Evolutionary conservation across 2,113 vertebrate species (phyloP).

Genomic region (Spermophilus dauricus): DNA sequence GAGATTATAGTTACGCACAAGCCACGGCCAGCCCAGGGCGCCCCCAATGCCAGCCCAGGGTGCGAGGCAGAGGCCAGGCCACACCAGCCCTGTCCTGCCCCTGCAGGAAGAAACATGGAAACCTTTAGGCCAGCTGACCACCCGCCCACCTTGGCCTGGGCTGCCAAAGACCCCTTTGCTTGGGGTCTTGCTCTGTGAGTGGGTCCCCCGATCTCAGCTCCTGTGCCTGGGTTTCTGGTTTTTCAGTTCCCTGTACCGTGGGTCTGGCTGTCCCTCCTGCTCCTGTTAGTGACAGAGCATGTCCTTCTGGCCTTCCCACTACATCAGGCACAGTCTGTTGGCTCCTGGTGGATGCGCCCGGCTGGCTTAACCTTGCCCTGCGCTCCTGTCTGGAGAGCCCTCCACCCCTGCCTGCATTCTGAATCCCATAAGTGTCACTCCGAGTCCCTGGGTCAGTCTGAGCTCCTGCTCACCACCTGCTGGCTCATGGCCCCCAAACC

Average conservation of each 20-base stretch:
- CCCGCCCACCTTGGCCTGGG: rapidly evolving
- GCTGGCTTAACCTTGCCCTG: no score
- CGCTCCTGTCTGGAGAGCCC: neutral
- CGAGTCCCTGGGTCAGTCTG: neutral
- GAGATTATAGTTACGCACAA: neutral
- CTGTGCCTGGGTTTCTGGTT: neutral
- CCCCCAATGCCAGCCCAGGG: no score
- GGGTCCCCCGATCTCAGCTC: neutral
- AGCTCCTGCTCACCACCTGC: neutral
- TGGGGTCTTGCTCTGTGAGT: neutral
- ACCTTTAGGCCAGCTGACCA: neutral
- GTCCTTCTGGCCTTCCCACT: neutral
- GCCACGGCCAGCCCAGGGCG: no score
- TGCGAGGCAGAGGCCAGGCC: no score
- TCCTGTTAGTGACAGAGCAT: rapidly evolving
- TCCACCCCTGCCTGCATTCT: neutral
- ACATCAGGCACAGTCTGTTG: neutral
- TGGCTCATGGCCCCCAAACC: neutral
- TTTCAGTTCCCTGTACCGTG: neutral
- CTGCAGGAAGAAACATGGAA: neutral
- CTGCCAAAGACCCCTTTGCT: neutral
- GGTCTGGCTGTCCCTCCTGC: neutral
- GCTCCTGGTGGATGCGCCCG: neutral
- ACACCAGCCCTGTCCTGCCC: neutral
- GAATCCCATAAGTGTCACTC: neutral